Evolutionary conservation across 2,888 invertebrate genomes (phyloP), one percentile per base, ranked within the genome.

Genomic region (Tetragonula carbonaria): DNA sequence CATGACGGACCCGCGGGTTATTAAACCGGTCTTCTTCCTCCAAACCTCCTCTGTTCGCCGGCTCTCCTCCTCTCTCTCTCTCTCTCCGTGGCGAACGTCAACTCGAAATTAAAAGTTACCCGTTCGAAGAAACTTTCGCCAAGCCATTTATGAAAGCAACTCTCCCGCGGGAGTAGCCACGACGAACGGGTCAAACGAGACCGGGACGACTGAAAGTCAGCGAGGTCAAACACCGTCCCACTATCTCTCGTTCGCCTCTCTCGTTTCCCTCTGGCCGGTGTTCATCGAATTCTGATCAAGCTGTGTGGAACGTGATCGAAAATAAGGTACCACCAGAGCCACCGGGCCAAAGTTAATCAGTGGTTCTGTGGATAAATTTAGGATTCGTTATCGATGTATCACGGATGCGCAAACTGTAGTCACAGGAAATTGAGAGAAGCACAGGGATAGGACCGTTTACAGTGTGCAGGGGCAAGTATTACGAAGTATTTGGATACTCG

Each of bases 81-180:
- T 33, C 33, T 33, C 33, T 33, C 79, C 73, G 77, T 78, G 45
- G 77, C 74, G 82, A 83, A 88, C 84, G 90, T 88, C 89, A 90
- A 89, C 81, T 90, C 57, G 80, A 88, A 89, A 89, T 88, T 87
- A 89, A 89, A 90, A 88, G 85, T 89, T 90, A 74, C 68, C 53
- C 74, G 82, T 57, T 74, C 68, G 80, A 65, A 74, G 73, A 83
- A 90, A 88, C 74, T 90, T 89, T 82, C 73, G 73, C 76, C 68
- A 38, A 45, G 78, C 71, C 88, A 81, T 90, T 90, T 90, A 86
- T 77, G 90, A 87, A 83, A 78, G 75, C 72, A 68, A 75, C 65
- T 67, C 65, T 70, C 78, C 53, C 80, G 21, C 63, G 84, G 72
- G 74, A 57, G 53, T n/a, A n/a, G 57, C 62, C 51, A 62, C 16